phyloP scores from a whole-genome alignment of 2,888 invertebrate genomes.

The Leucoptera coffeella region DNA sequence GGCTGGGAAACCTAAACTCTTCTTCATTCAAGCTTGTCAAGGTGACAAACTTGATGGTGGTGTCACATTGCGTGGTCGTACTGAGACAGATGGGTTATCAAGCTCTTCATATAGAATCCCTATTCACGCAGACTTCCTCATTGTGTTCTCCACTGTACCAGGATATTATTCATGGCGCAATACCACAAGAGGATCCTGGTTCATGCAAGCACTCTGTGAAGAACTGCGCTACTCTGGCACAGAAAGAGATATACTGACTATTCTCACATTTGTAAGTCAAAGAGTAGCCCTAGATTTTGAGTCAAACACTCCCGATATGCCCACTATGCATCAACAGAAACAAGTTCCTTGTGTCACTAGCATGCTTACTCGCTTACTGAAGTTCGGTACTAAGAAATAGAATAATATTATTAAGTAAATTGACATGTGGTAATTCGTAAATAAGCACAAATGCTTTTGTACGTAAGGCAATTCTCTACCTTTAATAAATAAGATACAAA shows the following conservation, averaged over 20 bases:
- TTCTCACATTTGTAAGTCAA: slow-evolving; percentile 80
- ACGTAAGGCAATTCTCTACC: too few relatives aligned
- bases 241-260: slow-evolving; percentile 73
- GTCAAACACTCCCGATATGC: slow-evolving; percentile 74
- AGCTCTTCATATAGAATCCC: slow-evolving; percentile 76
- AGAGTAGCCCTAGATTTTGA: slow-evolving; percentile 87
- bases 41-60: slow-evolving; percentile 85
- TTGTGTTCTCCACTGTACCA: slow-evolving; percentile 91
- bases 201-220: slow-evolving; percentile 84
- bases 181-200: slow-evolving; percentile 92
- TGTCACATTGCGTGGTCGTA: slow-evolving; percentile 55
- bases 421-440: too few relatives aligned
- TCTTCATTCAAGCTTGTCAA: slow-evolving; percentile 86
- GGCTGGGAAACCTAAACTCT: slow-evolving; percentile 75
- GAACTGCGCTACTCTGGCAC: slow-evolving; percentile 69
- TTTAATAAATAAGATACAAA: too few relatives aligned
- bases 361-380: slow-evolving; percentile 79
- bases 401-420: too few relatives aligned
- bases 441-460: too few relatives aligned
- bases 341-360: slow-evolving; percentile 90
- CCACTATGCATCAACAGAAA: slow-evolving; percentile 82
- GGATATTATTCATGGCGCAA: slow-evolving; percentile 95
- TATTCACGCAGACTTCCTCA: slow-evolving; percentile 87
- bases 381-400: slow-evolving; percentile 57
- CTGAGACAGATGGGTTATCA: slow-evolving; percentile 71